Evolutionary conservation across 1,140 invertebrate species (phyloP).

Genomic region (Euura lappo): DNA sequence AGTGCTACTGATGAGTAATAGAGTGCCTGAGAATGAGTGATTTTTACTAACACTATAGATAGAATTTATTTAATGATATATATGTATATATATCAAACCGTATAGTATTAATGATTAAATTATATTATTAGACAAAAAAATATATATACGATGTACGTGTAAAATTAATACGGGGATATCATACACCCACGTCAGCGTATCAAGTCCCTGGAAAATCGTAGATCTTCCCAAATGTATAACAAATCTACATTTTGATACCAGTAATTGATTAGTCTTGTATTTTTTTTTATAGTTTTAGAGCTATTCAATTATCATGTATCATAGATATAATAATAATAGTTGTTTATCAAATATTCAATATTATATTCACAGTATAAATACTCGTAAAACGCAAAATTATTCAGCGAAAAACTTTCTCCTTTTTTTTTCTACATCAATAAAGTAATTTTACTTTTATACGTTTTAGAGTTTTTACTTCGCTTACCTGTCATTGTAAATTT

Average conservation of each 20-base stretch:
- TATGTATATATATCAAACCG: conserved; percentile 6
- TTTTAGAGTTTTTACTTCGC: background rate
- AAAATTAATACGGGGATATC: conserved; percentile 10
- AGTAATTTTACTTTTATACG: background rate
- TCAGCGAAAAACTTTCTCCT: background rate
- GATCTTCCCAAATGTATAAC: conserved; percentile 31
- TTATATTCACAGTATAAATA: background rate
- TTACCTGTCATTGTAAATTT: no score
- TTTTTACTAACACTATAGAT: conserved; percentile 37
- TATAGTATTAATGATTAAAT: conserved; percentile 21
- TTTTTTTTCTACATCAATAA: background rate
- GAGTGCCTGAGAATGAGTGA: conserved; percentile 56
- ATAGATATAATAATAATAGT: conserved; percentile 36
- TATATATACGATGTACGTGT: conserved; percentile 21
- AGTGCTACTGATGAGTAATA: conserved; percentile 51
- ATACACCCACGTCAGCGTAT: background rate
- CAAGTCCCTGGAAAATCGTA: conserved; percentile 14
- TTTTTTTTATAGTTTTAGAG: conserved; percentile 50
- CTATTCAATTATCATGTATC: conserved; percentile 37
- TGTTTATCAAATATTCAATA: conserved; percentile 33
- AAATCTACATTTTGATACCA: conserved; percentile 47
- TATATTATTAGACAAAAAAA: conserved; percentile 27
- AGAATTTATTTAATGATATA: conserved; percentile 23
- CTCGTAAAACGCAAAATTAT: background rate
- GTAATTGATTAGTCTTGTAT: conserved; percentile 47